Base-by-base conservation (phyloP, 2,797 vertebrate genomes). In the Stomatorhinus walkeri region DNA sequence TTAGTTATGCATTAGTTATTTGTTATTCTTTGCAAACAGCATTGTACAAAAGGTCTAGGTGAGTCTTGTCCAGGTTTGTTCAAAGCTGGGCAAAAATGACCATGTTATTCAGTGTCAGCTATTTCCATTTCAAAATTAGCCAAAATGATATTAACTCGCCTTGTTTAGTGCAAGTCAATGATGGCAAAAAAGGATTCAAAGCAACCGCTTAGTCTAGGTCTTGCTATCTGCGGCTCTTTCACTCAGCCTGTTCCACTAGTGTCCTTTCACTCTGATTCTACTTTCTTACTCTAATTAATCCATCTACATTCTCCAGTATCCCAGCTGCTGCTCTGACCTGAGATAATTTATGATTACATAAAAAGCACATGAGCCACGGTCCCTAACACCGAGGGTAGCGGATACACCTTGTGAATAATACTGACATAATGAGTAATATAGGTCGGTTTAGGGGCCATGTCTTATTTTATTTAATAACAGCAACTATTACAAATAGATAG, bases 381-480 rank as follows among this genome's bases (percentile, higher is more conserved):
- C 22, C 24, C 84, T 85, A 24, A 85, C 49, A 40, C 51, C 10
- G 24, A 52, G 52, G 24, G 14, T 56, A 36, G 85, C 5, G 0
- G 52, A 87, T 8, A 59, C 54, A 43, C 52, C 32, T 40, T 81
- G 16, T 81, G 40, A 81, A 81, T 81, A 46, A 81, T 81, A 22
- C 40, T 81, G 76, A 40, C 52, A 59, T 43, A 19, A 59, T 43
- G 51, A 59, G 49, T 59, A 87, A 87, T 87, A 87, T 43, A 51
- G 84, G 49, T 85, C 49, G 54, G 24, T 52, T 85, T 85, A 32
- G 49, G 84, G 84, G 84, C 14, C 84, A 1, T 52, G 24, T 85
- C 46, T 85, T 51, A 85, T 54, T 85, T 54, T 85, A 85, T 40
- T 46, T 81, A 81, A 85, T 52, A 85, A 87, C 40, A 87, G 51